phyloP scores from a whole-genome alignment of 2,113 vertebrate species.

The Ciconia boyciana region DNA sequence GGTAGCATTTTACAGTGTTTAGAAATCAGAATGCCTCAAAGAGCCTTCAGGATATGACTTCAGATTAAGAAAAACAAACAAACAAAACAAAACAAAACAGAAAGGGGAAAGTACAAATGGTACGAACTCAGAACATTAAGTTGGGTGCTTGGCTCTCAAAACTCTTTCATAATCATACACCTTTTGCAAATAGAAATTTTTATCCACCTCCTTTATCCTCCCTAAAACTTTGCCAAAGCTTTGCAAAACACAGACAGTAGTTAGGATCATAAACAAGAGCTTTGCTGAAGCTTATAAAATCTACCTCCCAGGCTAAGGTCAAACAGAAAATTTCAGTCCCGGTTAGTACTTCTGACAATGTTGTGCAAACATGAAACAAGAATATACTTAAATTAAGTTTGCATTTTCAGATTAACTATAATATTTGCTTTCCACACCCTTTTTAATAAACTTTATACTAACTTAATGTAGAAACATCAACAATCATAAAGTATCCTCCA shows the following conservation, averaged over 20 bases:
- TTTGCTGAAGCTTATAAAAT: not conserved
- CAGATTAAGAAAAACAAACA: not conserved
- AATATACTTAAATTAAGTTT: not conserved
- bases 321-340: not conserved
- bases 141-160: not conserved
- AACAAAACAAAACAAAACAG: not conserved
- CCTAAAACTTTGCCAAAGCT: not conserved
- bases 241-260: not conserved
- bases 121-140: not conserved
- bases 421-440: not conserved
- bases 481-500: conserved; percentile 95
- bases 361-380: not conserved
- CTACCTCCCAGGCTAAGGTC: not conserved
- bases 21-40: not conserved
- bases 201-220: not conserved
- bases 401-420: not conserved
- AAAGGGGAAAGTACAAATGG: not conserved
- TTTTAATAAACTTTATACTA: conserved; percentile 42
- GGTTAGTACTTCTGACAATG: not conserved
- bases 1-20: not conserved
- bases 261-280: not conserved
- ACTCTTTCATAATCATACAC: not conserved
- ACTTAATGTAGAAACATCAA: conserved; percentile 87
- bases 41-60: not conserved
- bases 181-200: not conserved